Evolutionary conservation across 2,113 vertebrate genomes (phyloP).

Genomic region (Smithornis capensis): DNA sequence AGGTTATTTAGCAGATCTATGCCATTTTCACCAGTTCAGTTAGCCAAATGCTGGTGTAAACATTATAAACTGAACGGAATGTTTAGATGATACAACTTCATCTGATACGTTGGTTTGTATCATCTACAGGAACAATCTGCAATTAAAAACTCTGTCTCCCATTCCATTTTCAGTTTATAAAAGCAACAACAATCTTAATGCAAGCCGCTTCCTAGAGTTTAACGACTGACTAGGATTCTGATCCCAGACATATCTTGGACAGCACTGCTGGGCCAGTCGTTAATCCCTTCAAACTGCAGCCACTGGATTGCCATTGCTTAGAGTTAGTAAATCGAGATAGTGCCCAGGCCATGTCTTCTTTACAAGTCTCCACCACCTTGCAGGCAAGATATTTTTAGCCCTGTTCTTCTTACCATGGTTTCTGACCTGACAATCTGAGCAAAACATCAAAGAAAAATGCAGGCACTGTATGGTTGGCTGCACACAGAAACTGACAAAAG

Average conservation of each 20-base stretch:
- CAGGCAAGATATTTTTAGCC: slow-evolving; percentile 63
- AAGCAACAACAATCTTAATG: slow-evolving; percentile 67
- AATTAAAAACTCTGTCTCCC: background rate
- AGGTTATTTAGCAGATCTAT: background rate
- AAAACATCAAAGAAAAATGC: slow-evolving; percentile 35
- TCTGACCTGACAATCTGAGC: slow-evolving; percentile 86
- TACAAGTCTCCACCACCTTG: slow-evolving; percentile 70
- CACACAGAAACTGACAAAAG: slow-evolving; percentile 79
- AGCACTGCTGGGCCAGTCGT: background rate
- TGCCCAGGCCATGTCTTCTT: slow-evolving; percentile 71
- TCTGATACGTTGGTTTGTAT: too few relatives aligned
- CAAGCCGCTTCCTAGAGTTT: slow-evolving; percentile 23
- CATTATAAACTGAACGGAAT: slow-evolving; percentile 72
- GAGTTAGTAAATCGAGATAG: slow-evolving; percentile 65
- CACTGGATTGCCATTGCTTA: slow-evolving; percentile 64
- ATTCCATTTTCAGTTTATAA: slow-evolving; percentile 72
- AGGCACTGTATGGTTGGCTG: slow-evolving; percentile 79
- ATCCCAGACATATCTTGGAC: background rate
- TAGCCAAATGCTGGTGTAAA: slow-evolving; percentile 30
- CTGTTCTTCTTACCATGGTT: slow-evolving; percentile 89
- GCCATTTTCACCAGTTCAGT: slow-evolving; percentile 7
- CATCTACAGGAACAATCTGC: background rate
- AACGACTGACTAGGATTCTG: background rate
- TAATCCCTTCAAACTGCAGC: slow-evolving; percentile 37
- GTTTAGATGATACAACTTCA: slow-evolving; percentile 49